Evolutionary conservation across 1,140 invertebrate species (phyloP).

Genomic region (Drosophila nigromelanica): DNA sequence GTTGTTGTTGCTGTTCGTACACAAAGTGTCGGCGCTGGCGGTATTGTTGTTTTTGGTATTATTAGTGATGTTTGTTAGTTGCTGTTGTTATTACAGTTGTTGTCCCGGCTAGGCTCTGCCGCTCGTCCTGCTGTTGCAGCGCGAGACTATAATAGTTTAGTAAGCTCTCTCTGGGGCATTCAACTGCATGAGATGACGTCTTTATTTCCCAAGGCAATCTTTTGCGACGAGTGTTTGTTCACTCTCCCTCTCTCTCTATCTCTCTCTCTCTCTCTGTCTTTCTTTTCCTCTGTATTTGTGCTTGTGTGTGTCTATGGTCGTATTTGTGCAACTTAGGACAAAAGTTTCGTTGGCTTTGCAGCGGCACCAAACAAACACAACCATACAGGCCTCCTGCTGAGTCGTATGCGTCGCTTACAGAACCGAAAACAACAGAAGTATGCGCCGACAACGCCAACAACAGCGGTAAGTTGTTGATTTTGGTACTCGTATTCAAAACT

Average conservation of each 20-base stretch:
- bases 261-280: background rate
- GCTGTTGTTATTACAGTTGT: constrained; percentile 48
- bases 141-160: constrained; percentile 78
- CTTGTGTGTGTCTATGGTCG: constrained; percentile 51
- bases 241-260: constrained; percentile 32
- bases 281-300: constrained; percentile 14
- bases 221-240: constrained; percentile 74
- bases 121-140: constrained; percentile 23
- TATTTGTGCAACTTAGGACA: constrained; percentile 80
- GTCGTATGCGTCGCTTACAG: constrained; percentile 36
- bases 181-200: constrained; percentile 74
- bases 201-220: constrained; percentile 81
- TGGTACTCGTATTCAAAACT: constrained; percentile 78
- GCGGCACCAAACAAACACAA: constrained; percentile 76
- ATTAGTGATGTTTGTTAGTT: constrained; percentile 67
- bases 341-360: constrained; percentile 80
- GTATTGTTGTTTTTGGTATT: constrained; percentile 69
- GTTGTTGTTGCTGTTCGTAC: constrained; percentile 4
- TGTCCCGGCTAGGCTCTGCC: constrained; percentile 62
- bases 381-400: constrained; percentile 26
- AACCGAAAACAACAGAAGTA: constrained; percentile 38
- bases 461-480: constrained; percentile 77
- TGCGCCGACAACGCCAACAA: constrained; percentile 65
- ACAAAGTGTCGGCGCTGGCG: constrained; percentile 11
- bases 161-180: constrained; percentile 79